Evolutionary conservation across 2,888 invertebrate species (phyloP), one percentile per base, ranked within the genome.

Genomic region (Drosophila sordidapex): DNA sequence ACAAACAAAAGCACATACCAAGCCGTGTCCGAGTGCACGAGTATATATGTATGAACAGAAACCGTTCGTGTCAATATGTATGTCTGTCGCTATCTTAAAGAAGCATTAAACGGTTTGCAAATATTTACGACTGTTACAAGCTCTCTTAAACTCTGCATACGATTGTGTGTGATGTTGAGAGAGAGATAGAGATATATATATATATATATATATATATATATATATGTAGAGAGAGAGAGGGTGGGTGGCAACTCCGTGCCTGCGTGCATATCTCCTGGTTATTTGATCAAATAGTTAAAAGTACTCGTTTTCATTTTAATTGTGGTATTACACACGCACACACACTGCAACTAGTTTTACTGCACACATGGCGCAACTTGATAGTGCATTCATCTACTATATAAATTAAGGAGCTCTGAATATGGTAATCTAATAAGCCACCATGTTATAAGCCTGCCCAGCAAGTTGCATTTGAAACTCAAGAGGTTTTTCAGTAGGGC

Each of bases 91-190:
- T 51, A 62, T 63, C 76, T 65, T 66, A 82, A 83, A 83, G 70
- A 84, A 75, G 81, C 83, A 70, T 85, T 83, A 80, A 83, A 85
- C 74, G 83, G 74, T 79, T 80, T 71, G 85, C 82, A 83, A 85
- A 82, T 83, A 83, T 83, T 85, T 83, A 85, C 81, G 77, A 77
- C 67, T 83, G 62, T 70, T 63, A 80, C 85, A 80, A 73, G 68
- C 81, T 73, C 63, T 62, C 57, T 52, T 59, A 60, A 68, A 66
- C 54, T 71, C 35, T 46, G 54, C 49, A 31, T 64, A 51, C 76
- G 53, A n/a, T 29, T 53, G 33, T 21, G 21, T 21, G 21, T 11
- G 21, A 43, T 21, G 5, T 43, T 21, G 15, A 33, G 40, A 40
- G 40, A n/a, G 2, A 40, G 40, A 40, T 10, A 40, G 40, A 21